phyloP scores from a whole-genome alignment of 2,113 vertebrate genomes.

The Lipophrys pholis region DNA sequence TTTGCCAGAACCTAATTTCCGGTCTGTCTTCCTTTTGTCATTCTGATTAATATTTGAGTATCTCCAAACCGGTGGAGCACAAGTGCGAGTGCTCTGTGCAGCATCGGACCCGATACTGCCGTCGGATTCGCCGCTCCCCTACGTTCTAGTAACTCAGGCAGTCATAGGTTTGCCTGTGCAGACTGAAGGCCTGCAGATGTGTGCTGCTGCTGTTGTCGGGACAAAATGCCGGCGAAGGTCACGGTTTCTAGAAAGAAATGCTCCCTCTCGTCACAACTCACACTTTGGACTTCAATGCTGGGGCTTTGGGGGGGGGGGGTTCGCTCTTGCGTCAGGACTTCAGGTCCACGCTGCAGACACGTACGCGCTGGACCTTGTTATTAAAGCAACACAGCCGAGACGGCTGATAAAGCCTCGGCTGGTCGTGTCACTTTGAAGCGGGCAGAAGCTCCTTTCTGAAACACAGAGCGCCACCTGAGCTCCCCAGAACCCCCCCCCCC shows the following conservation, averaged over 20 bases:
- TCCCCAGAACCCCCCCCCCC: conserved; percentile 4
- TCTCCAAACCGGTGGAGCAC: too few relatives aligned
- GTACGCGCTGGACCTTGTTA: conserved; percentile 54
- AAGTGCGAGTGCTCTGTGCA: too few relatives aligned
- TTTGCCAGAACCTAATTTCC: too few relatives aligned
- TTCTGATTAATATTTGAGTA: too few relatives aligned
- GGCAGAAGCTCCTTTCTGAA: background rate
- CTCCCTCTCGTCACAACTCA: conserved; percentile 15
- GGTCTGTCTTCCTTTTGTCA: too few relatives aligned
- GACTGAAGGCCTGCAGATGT: background rate
- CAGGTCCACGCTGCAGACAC: conserved; percentile 25
- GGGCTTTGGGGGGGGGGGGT: background rate
- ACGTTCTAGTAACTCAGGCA: too few relatives aligned
- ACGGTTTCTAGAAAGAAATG: conserved; percentile 19
- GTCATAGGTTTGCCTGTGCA: background rate
- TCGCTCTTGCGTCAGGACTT: conserved; percentile 29
- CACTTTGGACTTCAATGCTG: conserved; percentile 56
- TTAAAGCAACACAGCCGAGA: conserved; percentile 35
- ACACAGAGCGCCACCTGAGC: conserved; percentile 39
- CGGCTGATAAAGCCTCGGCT: conserved; percentile 29
- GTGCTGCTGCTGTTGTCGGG: conserved; percentile 11
- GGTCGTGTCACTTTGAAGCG: too few relatives aligned
- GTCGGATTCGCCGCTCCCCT: too few relatives aligned
- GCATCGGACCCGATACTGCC: too few relatives aligned
- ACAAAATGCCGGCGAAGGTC: conserved; percentile 36